These are phyloP conservation scores for Pheosia gnoma DNA, from an alignment of 2,888 invertebrate genomes.

Conservation along the genomic window DNA sequence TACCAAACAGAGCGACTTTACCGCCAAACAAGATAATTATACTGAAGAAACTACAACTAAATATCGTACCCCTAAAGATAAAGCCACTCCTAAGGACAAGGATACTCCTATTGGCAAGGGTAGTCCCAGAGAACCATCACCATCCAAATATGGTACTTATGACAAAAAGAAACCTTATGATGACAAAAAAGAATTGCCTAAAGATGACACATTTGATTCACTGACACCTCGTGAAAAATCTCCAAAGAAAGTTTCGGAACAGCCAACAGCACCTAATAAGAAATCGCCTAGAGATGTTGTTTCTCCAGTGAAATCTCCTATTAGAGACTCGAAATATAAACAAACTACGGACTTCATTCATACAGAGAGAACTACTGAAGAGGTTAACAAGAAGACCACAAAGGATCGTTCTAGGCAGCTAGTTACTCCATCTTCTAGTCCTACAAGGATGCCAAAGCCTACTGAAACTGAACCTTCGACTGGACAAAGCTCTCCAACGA, in stretches of 20 bases:
- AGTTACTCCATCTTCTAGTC: conserved; percentile 79
- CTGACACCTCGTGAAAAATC: conserved; percentile 40
- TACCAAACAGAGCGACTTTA: conserved; percentile 25
- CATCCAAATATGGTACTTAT: conserved; percentile 49
- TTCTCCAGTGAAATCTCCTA: conserved; percentile 55
- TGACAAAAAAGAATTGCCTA: conserved; percentile 22
- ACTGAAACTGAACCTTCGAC: conserved; percentile 67
- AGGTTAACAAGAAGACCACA: conserved; percentile 50
- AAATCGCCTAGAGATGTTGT: conserved; percentile 47
- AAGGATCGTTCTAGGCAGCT: conserved; percentile 67
- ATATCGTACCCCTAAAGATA: conserved; percentile 15
- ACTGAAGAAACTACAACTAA: conserved; percentile 25
- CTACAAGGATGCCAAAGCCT: conserved; percentile 69
- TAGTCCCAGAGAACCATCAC: conserved; percentile 37
- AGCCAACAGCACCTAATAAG: conserved; percentile 42
- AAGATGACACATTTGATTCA: conserved; percentile 37
- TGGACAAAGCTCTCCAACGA: conserved; percentile 81
- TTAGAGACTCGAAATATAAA: conserved; percentile 55
- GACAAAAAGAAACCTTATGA: conserved; percentile 43
- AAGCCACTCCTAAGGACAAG: conserved; percentile 16
- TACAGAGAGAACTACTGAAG: conserved; percentile 60
- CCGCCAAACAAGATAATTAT: conserved; percentile 10
- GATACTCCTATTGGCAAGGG: conserved; percentile 18
- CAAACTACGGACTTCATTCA: conserved; percentile 62
- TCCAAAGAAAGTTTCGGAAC: conserved; percentile 35